phyloP scores from a whole-genome alignment of 2,888 invertebrate genomes.

The Erebia epiphron region DNA sequence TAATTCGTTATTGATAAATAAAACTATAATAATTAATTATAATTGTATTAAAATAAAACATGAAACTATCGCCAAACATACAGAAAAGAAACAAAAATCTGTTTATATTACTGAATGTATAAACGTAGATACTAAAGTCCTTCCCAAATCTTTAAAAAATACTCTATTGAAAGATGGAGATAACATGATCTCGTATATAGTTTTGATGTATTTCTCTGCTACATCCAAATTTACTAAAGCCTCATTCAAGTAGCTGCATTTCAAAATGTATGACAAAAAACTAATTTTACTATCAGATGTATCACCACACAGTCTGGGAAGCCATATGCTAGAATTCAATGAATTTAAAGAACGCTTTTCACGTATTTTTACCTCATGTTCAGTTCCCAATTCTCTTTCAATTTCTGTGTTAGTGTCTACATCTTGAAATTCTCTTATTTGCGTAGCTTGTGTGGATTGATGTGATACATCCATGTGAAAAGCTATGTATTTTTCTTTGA shows the following conservation, averaged over 20 bases:
- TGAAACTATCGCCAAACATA: neutral
- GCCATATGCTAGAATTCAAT: slow-evolving; percentile 32
- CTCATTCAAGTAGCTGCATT: slow-evolving; percentile 34
- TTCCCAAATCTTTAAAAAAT: slow-evolving; percentile 45
- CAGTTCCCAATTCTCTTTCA: slow-evolving; percentile 1
- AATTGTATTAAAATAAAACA: too few species aligned
- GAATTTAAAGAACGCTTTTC: neutral
- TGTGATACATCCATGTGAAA: neutral
- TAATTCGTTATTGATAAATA: too few species aligned
- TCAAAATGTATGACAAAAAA: slow-evolving; percentile 29
- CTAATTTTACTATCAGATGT: slow-evolving; percentile 23
- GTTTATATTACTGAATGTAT: slow-evolving; percentile 31
- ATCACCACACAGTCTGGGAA: slow-evolving; percentile 28
- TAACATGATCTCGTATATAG: slow-evolving; percentile 22
- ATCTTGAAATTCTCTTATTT: slow-evolving; percentile 4
- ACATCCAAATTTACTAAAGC: slow-evolving; percentile 20
- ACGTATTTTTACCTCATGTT: neutral
- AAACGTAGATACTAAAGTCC: slow-evolving; percentile 42
- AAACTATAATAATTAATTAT: too few species aligned
- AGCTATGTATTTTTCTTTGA: neutral
- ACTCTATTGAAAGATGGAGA: slow-evolving; percentile 38
- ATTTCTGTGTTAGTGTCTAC: slow-evolving; percentile 22
- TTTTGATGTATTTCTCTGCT: slow-evolving; percentile 17
- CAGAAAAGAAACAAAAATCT: neutral
- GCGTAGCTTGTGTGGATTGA: slow-evolving; percentile 9